A percentile compares a stretch with the other conserved stretches of the same genome.
Evolutionary conservation across 2,888 invertebrate genomes (phyloP).

Genomic region (Drosophila borealis): DNA sequence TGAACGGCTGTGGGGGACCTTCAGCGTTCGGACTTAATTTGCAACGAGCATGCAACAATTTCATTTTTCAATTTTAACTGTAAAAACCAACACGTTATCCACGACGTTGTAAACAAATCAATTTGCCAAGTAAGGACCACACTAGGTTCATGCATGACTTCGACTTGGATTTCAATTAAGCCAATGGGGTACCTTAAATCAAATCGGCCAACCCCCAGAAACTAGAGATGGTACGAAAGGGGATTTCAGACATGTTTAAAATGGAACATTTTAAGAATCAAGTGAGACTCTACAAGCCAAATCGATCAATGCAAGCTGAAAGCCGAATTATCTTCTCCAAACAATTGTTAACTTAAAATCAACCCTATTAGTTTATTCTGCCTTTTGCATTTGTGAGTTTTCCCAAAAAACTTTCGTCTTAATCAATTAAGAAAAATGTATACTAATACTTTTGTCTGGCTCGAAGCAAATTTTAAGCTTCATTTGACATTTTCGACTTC

Average conservation of each 20-base stretch:
- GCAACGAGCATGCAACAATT: slow-evolving; percentile 79
- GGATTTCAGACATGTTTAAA: neutral
- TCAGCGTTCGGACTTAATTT: slow-evolving; percentile 63
- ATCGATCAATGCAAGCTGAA: too few species aligned
- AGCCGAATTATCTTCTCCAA: too few species aligned
- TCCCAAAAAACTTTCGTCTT: too few species aligned
- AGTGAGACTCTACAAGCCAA: too few species aligned
- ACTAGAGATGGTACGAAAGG: slow-evolving; percentile 29
- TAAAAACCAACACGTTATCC: slow-evolving; percentile 78
- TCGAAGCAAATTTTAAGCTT: too few species aligned
- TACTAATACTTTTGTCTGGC: too few species aligned
- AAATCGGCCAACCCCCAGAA: slow-evolving; percentile 51
- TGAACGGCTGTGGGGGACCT: slow-evolving; percentile 20
- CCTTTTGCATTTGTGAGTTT: too few species aligned
- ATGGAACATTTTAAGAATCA: neutral
- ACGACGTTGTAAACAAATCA: slow-evolving; percentile 73
- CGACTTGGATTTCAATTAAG: slow-evolving; percentile 68
- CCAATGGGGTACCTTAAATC: slow-evolving; percentile 45
- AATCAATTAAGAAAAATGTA: too few species aligned
- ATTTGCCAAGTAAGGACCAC: slow-evolving; percentile 65
- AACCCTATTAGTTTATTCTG: too few species aligned
- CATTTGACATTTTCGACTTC: neutral
- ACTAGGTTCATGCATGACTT: slow-evolving; percentile 40
- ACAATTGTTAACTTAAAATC: too few species aligned
- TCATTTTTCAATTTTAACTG: slow-evolving; percentile 80